Evolutionary conservation across 2,888 invertebrate genomes (phyloP).

Genomic region (Apomyelois bistriatella): DNA sequence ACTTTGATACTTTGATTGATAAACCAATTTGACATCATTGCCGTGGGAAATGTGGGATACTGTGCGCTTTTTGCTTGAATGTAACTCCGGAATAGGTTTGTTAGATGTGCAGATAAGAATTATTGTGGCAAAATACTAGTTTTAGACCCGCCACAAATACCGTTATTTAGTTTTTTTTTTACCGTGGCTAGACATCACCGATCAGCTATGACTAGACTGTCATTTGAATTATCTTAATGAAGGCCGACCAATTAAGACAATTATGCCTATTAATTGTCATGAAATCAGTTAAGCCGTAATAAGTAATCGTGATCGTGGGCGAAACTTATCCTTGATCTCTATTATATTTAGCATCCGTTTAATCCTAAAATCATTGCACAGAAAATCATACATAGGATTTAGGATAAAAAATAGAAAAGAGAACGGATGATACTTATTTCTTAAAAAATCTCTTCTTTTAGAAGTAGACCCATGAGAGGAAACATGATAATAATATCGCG

Average conservation of each 20-base stretch:
- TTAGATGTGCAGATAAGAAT: constrained; percentile 14
- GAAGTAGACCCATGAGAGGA: too few relatives aligned
- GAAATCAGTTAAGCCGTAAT: constrained; percentile 48
- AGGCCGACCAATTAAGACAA: constrained; percentile 41
- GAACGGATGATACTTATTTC: too few relatives aligned
- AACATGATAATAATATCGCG: too few relatives aligned
- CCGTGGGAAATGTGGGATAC: constrained; percentile 61
- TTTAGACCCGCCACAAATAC: background rate
- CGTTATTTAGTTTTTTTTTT: background rate
- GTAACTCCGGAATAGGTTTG: constrained; percentile 17
- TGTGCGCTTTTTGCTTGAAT: constrained; percentile 21
- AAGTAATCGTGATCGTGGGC: constrained; percentile 50
- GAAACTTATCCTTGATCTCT: constrained; percentile 51
- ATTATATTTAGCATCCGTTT: constrained; percentile 13
- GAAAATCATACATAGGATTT: too few relatives aligned
- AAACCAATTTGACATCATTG: constrained; percentile 70
- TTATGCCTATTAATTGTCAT: constrained; percentile 47
- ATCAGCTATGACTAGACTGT: constrained; percentile 7
- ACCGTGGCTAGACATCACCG: background rate
- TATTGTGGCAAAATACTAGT: constrained; percentile 8
- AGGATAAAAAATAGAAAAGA: too few relatives aligned
- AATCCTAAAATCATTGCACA: background rate
- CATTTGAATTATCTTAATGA: constrained; percentile 33
- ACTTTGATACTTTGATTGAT: constrained; percentile 70
- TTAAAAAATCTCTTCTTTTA: too few relatives aligned